A percentile compares a stretch with the other conserved stretches of the same genome.
Conservation (phyloP, 2,888 invertebrate genomes). For the Amiota minor region DNA sequence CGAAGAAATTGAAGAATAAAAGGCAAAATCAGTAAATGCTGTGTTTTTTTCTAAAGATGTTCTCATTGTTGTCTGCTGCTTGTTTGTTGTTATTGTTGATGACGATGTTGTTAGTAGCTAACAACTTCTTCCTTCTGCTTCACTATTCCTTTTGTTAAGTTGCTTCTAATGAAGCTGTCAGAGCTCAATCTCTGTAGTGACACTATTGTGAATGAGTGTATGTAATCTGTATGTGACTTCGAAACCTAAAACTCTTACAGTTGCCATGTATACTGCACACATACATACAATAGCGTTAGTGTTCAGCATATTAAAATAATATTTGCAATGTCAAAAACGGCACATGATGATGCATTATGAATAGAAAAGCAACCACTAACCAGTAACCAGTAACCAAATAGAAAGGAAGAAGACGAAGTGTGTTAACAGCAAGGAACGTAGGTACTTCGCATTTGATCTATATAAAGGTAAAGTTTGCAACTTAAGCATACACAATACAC, state of each 20-base stretch:
- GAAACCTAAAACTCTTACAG: constrained; percentile 12
- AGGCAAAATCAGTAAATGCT: too few species aligned
- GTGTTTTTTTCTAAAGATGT: too few species aligned
- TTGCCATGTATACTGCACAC: constrained; percentile 1
- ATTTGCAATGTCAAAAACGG: constrained; percentile 58
- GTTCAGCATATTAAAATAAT: constrained; percentile 63
- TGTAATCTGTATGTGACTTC: constrained; percentile 36
- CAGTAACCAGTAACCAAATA: too few species aligned
- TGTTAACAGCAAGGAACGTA: too few species aligned
- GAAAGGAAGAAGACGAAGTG: too few species aligned
- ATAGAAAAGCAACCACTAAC: constrained; percentile 16
- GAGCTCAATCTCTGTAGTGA: background rate
- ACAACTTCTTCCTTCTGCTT: background rate
- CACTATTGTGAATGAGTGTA: constrained; percentile 28
- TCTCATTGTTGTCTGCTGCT: background rate
- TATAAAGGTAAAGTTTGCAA: constrained; percentile 47
- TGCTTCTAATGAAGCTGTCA: constrained; percentile 23
- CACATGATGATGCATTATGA: constrained; percentile 28
- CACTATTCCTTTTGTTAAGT: background rate
- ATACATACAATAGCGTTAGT: constrained; percentile 12
- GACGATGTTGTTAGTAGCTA: background rate
- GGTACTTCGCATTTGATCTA: too few species aligned
- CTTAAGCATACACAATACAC: constrained; percentile 20
- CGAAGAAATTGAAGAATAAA: too few species aligned
- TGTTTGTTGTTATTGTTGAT: background rate